These are phyloP conservation scores for Pararge aegeria DNA, from an alignment of 1,140 invertebrate species.

Conservation along the genomic window DNA sequence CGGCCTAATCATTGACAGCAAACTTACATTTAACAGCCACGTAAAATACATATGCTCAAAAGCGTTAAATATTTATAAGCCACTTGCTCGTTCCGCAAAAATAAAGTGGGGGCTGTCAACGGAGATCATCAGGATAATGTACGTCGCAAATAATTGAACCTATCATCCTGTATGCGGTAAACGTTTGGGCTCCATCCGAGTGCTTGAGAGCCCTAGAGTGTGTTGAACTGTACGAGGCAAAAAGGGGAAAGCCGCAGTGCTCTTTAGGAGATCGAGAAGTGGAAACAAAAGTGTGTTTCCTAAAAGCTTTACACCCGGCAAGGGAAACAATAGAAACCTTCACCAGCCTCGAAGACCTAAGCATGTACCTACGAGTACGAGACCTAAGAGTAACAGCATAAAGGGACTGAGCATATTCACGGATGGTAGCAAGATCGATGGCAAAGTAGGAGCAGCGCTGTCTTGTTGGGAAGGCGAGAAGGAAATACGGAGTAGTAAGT, in stretches of 20 bases:
- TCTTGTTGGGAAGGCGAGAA: conserved; percentile 9
- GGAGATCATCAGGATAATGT: conserved; percentile 24
- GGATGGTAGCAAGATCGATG: conserved; percentile 23
- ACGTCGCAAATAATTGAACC: conserved; percentile 28
- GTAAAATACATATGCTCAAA: conserved; percentile 1
- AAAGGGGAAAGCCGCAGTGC: conserved; percentile 9
- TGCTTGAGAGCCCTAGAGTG: conserved; percentile 10
- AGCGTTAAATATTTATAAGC: conserved; percentile 10
- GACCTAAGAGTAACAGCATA: too few relatives aligned
- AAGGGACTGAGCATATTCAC: conserved; percentile 7
- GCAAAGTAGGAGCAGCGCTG: conserved; percentile 17
- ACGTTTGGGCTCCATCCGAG: conserved; percentile 23
- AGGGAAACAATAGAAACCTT: neutral
- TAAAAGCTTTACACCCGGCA: conserved; percentile 15
- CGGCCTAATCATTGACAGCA: conserved; percentile 13
- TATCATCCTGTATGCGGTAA: conserved; percentile 27
- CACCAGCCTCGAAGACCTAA: conserved; percentile 1
- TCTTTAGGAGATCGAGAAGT: conserved; percentile 17
- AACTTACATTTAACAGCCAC: conserved; percentile 26
- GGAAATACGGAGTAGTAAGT: conserved; percentile 5
- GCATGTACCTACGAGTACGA: neutral
- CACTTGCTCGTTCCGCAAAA: conserved; percentile 15
- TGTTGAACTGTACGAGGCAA: conserved; percentile 21
- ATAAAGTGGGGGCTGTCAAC: conserved; percentile 24
- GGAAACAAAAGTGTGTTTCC: conserved; percentile 2